Evolutionary conservation across 2,113 vertebrate species (phyloP), one percentile per base, ranked within the genome.

Genomic region (Prunella fulvescens): DNA sequence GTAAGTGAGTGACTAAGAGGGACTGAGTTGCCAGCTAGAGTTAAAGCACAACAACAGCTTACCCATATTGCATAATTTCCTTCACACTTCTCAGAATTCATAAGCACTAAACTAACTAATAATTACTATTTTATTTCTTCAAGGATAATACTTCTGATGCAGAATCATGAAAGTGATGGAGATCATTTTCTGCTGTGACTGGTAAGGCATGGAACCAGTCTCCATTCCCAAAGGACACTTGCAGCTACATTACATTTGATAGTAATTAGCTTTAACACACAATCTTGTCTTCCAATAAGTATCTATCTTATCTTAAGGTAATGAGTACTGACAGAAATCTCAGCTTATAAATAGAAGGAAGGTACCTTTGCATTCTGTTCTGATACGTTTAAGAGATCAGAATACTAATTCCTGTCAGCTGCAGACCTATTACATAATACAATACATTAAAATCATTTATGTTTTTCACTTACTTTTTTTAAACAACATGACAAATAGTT

Each of bases 361-460:
- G 97, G 86, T 94, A 95, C 89, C 79, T 90, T 92, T 94, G 76
- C 80, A 91, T 92, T 95, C 85, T 90, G 80, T 95, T 96, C 95
- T 97, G 96, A 96, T 93, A 96, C 53, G 58, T 96, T 97, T 97
- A 97, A 96, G 96, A 97, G 97, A 96, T 97, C 96, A 97, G 96
- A 81, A 81, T 86, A 64, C 77, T 98, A 97, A 98, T 97, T 94
- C 96, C 78, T 84, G 96, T 91, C 95, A 96, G 82, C 86, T 78
- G 72, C 80, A 91, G 92, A 39, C 42, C 92, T 89, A 81, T 97
- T 97, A 92, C 42, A 88, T 96, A 97, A 97, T 88, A 91, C 23
- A 78, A 81, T 33, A 48, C n/a, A 79, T 39, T 48, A 89, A 62
- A 92, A 86, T 95, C 2, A 93, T 61, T 86, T 45, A 61, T 48